Conservation (phyloP, 1,140 invertebrate genomes). For the Schlechtendalia chinensis region DNA sequence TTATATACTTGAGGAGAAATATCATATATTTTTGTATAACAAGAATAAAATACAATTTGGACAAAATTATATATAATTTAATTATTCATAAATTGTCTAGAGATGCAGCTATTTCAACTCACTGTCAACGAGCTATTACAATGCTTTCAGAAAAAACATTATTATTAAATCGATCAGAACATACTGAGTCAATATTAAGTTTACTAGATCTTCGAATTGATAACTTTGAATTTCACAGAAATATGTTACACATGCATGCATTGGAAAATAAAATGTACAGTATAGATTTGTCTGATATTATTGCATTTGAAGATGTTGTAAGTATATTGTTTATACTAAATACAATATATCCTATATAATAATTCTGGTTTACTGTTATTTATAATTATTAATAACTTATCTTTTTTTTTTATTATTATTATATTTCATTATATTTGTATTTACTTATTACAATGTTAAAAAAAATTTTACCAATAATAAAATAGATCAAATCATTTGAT, state of each 20-base stretch:
- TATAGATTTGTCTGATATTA: slow-evolving; percentile 37
- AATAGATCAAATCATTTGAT: too few species aligned
- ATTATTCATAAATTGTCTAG: slow-evolving; percentile 12
- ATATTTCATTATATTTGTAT: too few species aligned
- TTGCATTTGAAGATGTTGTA: slow-evolving; percentile 47
- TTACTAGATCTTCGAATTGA: slow-evolving; percentile 41
- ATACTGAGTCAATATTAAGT: slow-evolving; percentile 19
- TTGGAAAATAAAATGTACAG: slow-evolving; percentile 42
- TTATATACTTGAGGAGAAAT: too few species aligned
- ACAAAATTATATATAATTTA: too few species aligned
- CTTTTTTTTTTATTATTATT: too few species aligned
- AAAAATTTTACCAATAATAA: neutral
- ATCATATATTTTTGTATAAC: neutral
- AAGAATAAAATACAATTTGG: neutral
- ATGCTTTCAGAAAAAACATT: slow-evolving; percentile 47
- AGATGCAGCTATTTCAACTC: slow-evolving; percentile 42
- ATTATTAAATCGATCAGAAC: slow-evolving; percentile 15
- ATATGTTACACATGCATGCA: slow-evolving; percentile 19
- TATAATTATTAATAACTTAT: neutral
- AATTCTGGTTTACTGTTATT: neutral
- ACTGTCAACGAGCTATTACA: slow-evolving; percentile 36
- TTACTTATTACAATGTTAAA: too few species aligned
- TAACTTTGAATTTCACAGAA: slow-evolving; percentile 36
- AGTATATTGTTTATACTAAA: neutral
- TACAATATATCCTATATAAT: neutral